These are phyloP conservation scores for Octodonta nipae DNA, from an alignment of 2,888 invertebrate genomes.

Conservation along the genomic window DNA sequence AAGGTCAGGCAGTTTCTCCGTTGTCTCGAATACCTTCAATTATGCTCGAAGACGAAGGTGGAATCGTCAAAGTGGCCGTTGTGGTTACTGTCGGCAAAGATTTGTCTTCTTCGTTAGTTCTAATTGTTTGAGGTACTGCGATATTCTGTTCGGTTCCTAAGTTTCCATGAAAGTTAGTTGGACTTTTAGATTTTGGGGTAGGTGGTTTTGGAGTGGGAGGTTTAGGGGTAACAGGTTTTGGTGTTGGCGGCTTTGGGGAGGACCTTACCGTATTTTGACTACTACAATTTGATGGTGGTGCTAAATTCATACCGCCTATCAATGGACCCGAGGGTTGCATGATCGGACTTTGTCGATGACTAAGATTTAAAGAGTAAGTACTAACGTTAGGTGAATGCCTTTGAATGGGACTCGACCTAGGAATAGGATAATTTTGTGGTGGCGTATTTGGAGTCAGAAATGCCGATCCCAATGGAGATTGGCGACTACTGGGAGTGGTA, in stretches of 20 bases:
- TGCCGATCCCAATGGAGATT: constrained; percentile 25
- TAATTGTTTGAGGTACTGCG: too few species aligned
- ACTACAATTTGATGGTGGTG: constrained; percentile 2
- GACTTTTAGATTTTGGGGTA: constrained; percentile 6
- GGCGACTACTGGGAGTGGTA: constrained; percentile 16
- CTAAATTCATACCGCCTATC: constrained; percentile 1
- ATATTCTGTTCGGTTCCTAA: too few species aligned
- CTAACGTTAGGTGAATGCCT: constrained; percentile 37
- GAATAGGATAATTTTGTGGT: constrained; percentile 20
- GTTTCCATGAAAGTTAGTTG: too few species aligned
- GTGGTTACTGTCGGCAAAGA: neutral
- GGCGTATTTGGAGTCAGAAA: constrained; percentile 25
- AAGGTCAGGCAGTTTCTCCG: constrained; percentile 35
- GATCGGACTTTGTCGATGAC: constrained; percentile 31
- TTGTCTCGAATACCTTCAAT: constrained; percentile 34
- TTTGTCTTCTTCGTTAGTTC: neutral
- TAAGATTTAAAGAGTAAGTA: constrained; percentile 28
- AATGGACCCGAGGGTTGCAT: constrained; percentile 32
- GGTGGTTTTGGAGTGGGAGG: constrained; percentile 8
- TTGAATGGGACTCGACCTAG: constrained; percentile 44
- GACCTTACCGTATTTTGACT: constrained; percentile 1
- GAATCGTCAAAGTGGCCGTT: constrained; percentile 1
- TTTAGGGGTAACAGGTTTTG: neutral
- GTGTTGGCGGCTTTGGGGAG: constrained; percentile 1
- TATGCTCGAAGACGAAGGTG: constrained; percentile 22